phyloP scores from a whole-genome alignment of 2,113 vertebrate species.

The Manacus vitellinus region DNA sequence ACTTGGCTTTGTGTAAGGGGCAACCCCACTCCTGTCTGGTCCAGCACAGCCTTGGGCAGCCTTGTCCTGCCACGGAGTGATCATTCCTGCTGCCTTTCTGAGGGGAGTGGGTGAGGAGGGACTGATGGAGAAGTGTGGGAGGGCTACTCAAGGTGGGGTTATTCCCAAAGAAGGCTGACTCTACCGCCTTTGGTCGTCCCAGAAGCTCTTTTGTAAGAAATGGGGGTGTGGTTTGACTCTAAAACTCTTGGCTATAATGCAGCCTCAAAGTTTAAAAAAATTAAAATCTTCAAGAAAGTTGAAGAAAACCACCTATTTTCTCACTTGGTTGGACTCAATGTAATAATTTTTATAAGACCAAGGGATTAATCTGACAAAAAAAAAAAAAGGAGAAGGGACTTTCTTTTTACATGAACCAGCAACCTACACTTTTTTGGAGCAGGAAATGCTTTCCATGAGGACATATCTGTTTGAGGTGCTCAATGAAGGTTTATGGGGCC shows the following conservation, averaged over 20 bases:
- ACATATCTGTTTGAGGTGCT: background rate
- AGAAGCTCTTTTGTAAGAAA: background rate
- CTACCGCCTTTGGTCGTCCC: background rate
- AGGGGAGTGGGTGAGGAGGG: rapidly evolving
- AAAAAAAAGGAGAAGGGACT: background rate
- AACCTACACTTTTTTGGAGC: background rate
- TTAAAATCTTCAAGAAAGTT: background rate
- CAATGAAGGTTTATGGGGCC: background rate
- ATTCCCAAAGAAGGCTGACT: background rate
- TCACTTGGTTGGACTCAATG: background rate
- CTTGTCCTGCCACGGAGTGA: rapidly evolving
- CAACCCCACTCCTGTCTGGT: background rate
- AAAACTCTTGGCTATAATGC: background rate
- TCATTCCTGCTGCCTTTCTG: background rate
- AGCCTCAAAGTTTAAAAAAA: background rate
- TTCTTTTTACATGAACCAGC: background rate
- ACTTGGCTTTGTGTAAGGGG: background rate
- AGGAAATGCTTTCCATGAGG: background rate
- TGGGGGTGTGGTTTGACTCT: background rate
- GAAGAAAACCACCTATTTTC: background rate
- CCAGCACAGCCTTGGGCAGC: background rate
- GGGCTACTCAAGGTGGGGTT: background rate
- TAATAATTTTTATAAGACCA: background rate
- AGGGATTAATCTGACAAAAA: background rate
- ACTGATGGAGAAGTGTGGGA: background rate